Conservation (phyloP, 2,797 vertebrate species). For the Furcifer pardalis region DNA sequence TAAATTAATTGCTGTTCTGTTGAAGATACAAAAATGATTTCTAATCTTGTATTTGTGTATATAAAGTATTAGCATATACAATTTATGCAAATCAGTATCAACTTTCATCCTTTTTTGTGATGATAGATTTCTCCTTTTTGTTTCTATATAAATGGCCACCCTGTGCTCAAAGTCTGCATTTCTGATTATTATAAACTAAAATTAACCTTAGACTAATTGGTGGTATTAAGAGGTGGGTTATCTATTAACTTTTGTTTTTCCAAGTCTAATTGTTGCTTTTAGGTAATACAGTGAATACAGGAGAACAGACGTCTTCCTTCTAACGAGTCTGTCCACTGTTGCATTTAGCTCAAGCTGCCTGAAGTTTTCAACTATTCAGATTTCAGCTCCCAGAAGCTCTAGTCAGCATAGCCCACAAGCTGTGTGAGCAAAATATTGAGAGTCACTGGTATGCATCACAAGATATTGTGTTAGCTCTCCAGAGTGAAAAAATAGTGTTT, state of each 20-base stretch:
- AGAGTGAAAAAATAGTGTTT: not conserved
- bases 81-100: not conserved
- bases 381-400: not conserved
- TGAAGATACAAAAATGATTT: not conserved
- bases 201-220: not conserved
- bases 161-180: not conserved
- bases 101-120: not conserved
- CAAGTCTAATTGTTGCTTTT: not conserved
- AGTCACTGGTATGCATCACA: not conserved
- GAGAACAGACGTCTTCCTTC: not conserved
- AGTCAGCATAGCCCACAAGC: not conserved
- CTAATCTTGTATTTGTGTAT: not conserved
- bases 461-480: not conserved
- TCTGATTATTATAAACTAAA: not conserved
- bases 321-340: not conserved
- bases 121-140: not conserved
- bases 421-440: no score
- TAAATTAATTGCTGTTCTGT: not conserved
- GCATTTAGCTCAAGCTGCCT: not conserved
- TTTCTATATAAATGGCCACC: not conserved
- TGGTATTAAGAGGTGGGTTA: no score
- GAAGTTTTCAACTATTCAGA: not conserved
- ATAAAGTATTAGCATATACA: not conserved
- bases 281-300: not conserved
- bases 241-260: not conserved